Percentiles rank a stretch among this genome's conserved stretches.
Conservation (phyloP, 2,888 invertebrate species). For the Dorcus hopei region DNA sequence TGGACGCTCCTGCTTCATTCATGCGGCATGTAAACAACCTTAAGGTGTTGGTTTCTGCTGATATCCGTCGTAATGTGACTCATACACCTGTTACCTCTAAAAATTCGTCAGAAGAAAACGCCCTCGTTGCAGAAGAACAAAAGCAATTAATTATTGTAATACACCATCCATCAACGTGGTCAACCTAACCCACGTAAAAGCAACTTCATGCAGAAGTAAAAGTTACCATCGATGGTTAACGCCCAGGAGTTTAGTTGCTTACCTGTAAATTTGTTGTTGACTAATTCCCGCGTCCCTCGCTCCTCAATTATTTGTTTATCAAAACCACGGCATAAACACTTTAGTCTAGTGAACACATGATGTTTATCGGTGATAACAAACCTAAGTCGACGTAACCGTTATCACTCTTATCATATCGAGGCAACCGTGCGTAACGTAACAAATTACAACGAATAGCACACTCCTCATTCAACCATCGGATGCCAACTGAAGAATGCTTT, state of each 20-base stretch:
- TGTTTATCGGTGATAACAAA: neutral
- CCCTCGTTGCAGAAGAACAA: neutral
- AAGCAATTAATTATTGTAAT: neutral
- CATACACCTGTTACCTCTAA: slow-evolving; percentile 10
- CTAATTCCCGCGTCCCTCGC: neutral
- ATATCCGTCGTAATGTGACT: slow-evolving; percentile 6
- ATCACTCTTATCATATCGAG: neutral
- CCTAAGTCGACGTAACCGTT: neutral
- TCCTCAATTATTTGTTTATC: slow-evolving; percentile 1
- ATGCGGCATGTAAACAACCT: slow-evolving; percentile 7
- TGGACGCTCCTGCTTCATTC: neutral
- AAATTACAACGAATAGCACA: neutral
- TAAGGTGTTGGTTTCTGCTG: neutral
- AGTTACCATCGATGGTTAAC: neutral
- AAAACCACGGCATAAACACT: neutral
- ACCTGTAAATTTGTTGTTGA: slow-evolving; percentile 1
- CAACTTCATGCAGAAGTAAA: neutral
- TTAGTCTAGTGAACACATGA: slow-evolving; percentile 3
- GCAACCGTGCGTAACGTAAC: neutral
- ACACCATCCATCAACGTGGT: too few relatives aligned
- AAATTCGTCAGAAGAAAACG: slow-evolving; percentile 3
- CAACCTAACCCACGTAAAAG: neutral
- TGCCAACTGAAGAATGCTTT: slow-evolving; percentile 19
- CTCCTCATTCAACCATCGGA: slow-evolving; percentile 3
- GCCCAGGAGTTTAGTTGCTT: neutral